Base-by-base conservation (phyloP, 2,888 invertebrate species). In the Rosalia funebris region DNA sequence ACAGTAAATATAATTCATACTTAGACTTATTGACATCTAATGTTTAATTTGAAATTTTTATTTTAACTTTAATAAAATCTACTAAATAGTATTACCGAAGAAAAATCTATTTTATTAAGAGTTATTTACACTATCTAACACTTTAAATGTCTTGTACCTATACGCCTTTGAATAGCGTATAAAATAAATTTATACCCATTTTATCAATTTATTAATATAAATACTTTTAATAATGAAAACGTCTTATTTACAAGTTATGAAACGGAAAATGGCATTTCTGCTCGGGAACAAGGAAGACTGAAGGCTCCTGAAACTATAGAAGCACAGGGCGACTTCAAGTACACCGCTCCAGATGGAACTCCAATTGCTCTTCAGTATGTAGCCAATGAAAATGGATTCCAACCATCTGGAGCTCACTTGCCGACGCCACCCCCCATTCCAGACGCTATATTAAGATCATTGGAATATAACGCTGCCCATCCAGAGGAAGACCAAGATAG, bases 361-460 rank as follows among this genome's bases (percentile, higher is more conserved):
- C 73, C 71, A 9, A 72, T 73, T 32, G 63, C 65, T 31, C 1
- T 75, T 1, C 54, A 65, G 31, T 87, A 84, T 76, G 82, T 84
- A n/a, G 86, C 87, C 58, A 86, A 87, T 65, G 87, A 88, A 65
- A 86, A 86, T 68, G 87, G 87, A 48, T 87, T 83, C 82, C 83
- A 83, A 74, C 83, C 84, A 1, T 73, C 79, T 70, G 84, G 83
- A 34, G 82, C 79, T n/a, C 83, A 84, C 73, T 66, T 84, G 58
- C 84, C 84, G 20, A 87, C 87, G 0, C 84, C 90, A 19, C 90
- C 89, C 36, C 90, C 90, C 61, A 87, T 90, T 62, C 91, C 91
- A 48, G 86, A 83, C 60, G 88, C 86, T 53, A 91, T 91, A 72
- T 87, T 88, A 72, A 85, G 86, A 55, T 86, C 89, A 17, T 80